These are phyloP conservation scores for Merluccius polli DNA, from an alignment of 2,797 vertebrate species.

Conservation along the genomic window DNA sequence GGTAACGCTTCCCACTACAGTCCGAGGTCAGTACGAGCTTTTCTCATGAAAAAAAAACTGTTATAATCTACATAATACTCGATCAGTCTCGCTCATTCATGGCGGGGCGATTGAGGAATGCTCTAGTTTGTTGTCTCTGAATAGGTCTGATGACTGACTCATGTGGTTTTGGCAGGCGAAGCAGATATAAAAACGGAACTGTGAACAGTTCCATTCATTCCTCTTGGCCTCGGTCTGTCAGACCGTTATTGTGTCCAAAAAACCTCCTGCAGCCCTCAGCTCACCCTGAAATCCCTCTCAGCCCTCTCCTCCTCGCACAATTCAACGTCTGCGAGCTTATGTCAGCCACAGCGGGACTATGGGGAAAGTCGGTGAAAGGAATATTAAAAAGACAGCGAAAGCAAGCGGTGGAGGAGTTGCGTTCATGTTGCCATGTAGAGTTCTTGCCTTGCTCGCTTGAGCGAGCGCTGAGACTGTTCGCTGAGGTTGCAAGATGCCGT, in stretches of 20 bases:
- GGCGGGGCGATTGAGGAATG: slow-evolving; percentile 36
- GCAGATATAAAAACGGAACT: slow-evolving; percentile 31
- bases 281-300: neutral
- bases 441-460: slow-evolving; percentile 43
- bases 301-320: slow-evolving; percentile 11
- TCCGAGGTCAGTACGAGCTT: slow-evolving; percentile 17
- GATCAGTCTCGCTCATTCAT: slow-evolving; percentile 33
- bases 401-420: slow-evolving; percentile 9
- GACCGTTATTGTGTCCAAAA: slow-evolving; percentile 5
- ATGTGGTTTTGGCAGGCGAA: slow-evolving; percentile 37
- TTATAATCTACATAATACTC: neutral
- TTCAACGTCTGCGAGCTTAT: slow-evolving; percentile 14
- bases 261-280: neutral
- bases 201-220: slow-evolving; percentile 39
- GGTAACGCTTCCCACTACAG: slow-evolving; percentile 36
- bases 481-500: neutral
- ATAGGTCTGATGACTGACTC: slow-evolving; percentile 47
- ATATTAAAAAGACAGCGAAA: slow-evolving; percentile 26
- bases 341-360: neutral
- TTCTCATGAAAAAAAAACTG: slow-evolving; percentile 39
- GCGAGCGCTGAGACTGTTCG: slow-evolving; percentile 32
- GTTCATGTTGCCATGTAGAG: slow-evolving; percentile 30
- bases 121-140: slow-evolving; percentile 38
- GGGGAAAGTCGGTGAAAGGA: slow-evolving; percentile 9
- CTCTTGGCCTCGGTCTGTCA: slow-evolving; percentile 47